Evolutionary conservation across 2,113 vertebrate species (phyloP).

Genomic region (Cryptomyrus ogoouensis): DNA sequence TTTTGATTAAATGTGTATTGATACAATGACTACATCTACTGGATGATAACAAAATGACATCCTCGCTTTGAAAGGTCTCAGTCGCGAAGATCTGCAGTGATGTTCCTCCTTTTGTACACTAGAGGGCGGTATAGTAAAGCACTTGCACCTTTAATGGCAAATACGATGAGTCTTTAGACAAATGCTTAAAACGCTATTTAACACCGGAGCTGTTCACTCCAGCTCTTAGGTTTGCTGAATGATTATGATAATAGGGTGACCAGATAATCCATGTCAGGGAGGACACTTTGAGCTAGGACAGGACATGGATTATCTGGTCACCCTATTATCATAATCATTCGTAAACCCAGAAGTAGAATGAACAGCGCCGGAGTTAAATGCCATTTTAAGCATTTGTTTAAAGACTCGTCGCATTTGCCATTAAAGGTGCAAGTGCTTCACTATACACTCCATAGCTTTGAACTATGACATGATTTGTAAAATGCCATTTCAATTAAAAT

Average conservation of each 20-base stretch:
- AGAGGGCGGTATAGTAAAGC: not conserved
- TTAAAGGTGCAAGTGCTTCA: not conserved
- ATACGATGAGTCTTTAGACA: not conserved
- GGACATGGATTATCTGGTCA: not conserved
- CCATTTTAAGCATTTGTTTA: not conserved
- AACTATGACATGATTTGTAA: not conserved
- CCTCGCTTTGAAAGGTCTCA: not conserved
- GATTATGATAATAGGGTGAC: not conserved
- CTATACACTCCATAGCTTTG: not conserved
- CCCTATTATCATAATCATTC: not conserved
- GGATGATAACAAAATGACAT: conserved; percentile 8
- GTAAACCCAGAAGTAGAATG: not conserved
- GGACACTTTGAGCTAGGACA: not conserved
- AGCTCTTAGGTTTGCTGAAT: not conserved
- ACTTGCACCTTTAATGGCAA: not conserved
- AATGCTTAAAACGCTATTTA: not conserved
- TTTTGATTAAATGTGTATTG: not conserved
- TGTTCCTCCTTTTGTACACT: not conserved
- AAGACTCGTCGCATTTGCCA: not conserved
- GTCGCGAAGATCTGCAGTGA: not conserved
- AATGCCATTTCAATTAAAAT: not conserved
- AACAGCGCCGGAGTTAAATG: not conserved
- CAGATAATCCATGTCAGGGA: not conserved
- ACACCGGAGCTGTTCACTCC: not conserved
- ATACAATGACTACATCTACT: conserved; percentile 12